A percentile compares a stretch with the other conserved stretches of the same genome.
These are phyloP conservation scores for Acrocephalus kingi DNA, from an alignment of 2,113 vertebrate genomes.

Conservation along the genomic window DNA sequence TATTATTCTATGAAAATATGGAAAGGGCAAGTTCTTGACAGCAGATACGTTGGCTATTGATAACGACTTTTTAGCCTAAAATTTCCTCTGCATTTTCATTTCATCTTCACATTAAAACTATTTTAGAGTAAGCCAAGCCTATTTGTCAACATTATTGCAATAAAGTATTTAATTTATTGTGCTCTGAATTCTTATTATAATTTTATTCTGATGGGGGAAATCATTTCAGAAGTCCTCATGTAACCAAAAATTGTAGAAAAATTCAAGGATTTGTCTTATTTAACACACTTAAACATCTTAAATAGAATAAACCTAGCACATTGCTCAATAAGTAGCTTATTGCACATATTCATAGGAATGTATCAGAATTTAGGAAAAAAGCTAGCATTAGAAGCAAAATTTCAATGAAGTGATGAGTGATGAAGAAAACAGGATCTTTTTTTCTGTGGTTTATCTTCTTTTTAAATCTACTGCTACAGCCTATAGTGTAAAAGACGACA, in stretches of 20 bases:
- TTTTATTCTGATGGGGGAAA: background rate
- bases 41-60: accelerated
- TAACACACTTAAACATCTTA: background rate
- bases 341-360: background rate
- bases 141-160: background rate
- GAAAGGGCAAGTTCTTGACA: background rate
- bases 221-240: background rate
- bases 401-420: background rate
- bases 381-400: background rate
- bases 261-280: background rate
- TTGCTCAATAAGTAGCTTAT: background rate
- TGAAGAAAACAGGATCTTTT: background rate
- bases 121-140: background rate
- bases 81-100: background rate
- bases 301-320: background rate
- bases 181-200: background rate
- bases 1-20: background rate
- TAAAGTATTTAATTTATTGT: background rate
- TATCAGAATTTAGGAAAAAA: background rate
- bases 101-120: background rate
- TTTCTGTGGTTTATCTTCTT: background rate
- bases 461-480: background rate
- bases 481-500: background rate
- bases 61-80: background rate
- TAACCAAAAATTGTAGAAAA: background rate